phyloP scores from a whole-genome alignment of 92 coral and sea anemone species.

The Phenganax subtilis region DNA sequence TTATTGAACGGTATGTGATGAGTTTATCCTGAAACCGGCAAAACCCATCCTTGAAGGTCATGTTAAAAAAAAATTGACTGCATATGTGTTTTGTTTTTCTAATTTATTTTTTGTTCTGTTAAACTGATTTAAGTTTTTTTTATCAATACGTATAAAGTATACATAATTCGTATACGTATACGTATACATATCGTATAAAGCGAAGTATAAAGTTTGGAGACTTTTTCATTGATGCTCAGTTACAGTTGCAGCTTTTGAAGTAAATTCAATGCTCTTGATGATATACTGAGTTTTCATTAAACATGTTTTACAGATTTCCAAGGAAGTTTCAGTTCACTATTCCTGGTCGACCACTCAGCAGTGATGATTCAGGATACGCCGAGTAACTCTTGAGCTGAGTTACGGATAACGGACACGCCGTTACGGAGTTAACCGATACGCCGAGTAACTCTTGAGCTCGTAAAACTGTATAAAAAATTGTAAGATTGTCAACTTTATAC shows the following conservation, averaged over 20 bases:
- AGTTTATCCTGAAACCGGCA: not conserved
- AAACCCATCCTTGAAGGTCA: too few species aligned
- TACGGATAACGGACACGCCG: too few species aligned
- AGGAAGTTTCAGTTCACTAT: conserved; percentile 33
- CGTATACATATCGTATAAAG: not conserved
- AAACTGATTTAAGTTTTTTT: not conserved
- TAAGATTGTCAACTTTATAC: too few species aligned
- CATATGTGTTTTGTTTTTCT: too few species aligned
- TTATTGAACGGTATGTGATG: conserved; percentile 23
- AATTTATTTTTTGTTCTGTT: too few species aligned
- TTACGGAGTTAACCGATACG: too few species aligned
- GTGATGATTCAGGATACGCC: conserved; percentile 33
- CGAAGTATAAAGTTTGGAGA: not conserved
- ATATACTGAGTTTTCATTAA: not conserved
- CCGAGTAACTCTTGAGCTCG: not conserved
- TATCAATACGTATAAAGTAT: not conserved
- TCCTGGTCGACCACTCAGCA: conserved; percentile 37
- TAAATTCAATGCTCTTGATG: not conserved
- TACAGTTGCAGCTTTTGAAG: too few species aligned
- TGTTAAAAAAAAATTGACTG: too few species aligned
- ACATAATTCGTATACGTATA: too few species aligned
- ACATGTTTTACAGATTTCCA: conserved; percentile 12
- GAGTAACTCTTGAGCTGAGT: not conserved
- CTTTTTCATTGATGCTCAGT: too few species aligned
- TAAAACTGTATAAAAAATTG: too few species aligned